phyloP scores from a whole-genome alignment of 2,113 vertebrate genomes.

The Corythaixoides concolor region DNA sequence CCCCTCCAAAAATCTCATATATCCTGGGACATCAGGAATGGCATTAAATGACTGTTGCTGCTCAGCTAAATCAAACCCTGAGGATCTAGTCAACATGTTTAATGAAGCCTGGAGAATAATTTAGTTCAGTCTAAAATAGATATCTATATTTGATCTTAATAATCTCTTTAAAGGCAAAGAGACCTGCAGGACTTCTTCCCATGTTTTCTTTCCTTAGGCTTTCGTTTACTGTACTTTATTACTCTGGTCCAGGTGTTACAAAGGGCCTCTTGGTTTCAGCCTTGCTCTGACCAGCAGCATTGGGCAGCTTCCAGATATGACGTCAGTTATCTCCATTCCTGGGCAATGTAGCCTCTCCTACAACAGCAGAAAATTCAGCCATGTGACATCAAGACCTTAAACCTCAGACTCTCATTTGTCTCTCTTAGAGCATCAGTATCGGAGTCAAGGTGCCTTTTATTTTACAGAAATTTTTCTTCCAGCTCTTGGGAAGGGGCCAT shows the following conservation, averaged over 20 bases:
- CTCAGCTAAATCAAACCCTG: neutral
- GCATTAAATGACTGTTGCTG: neutral
- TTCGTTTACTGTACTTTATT: neutral
- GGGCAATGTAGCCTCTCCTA: neutral
- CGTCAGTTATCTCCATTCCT: neutral
- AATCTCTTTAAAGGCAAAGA: neutral
- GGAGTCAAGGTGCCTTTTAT: neutral
- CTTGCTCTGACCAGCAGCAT: neutral
- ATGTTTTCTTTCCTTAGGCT: neutral
- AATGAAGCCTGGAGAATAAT: neutral
- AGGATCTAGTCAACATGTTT: neutral
- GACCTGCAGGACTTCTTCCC: neutral
- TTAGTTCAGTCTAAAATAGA: neutral
- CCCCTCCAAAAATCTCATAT: neutral
- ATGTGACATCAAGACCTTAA: neutral
- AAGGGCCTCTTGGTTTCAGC: neutral
- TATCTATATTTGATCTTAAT: neutral
- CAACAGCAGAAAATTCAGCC: neutral
- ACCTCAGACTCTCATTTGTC: neutral
- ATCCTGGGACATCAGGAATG: neutral
- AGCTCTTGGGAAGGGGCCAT: neutral
- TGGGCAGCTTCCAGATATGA: fast-evolving
- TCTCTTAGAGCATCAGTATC: neutral
- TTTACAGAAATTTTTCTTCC: neutral
- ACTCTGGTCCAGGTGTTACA: neutral